Evolutionary conservation across 2,888 invertebrate species (phyloP), one percentile per base, ranked within the genome.

Genomic region (Caenorhabditis sp.): DNA sequence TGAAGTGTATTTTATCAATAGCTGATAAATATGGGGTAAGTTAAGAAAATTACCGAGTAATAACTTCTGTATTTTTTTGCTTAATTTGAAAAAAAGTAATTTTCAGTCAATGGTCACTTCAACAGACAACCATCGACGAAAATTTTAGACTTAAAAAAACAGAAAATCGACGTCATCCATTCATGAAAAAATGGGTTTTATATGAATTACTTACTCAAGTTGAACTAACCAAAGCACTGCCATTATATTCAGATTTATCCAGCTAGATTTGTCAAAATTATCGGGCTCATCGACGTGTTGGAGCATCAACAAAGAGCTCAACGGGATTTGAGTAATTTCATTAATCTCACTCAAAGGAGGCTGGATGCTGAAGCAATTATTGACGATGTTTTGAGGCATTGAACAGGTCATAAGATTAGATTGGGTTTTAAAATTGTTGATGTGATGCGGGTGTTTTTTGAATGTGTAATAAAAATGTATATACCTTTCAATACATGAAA

Each of bases 271-370:
- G 66, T 59, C 4, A 49, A 63, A 1, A 53, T 71, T n/a, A 17
- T 71, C 21, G 66, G 59, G n/a, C 23, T 71, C 1, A 63, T 71
- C 17, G 70, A 71, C 27, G 53, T 71, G 4, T 25, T 71, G 50
- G 66, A 71, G n/a, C 25, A 59, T n/a, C 70, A 71, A 17, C 70
- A 71, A 26, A 71, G 63, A 36, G 70, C 62, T 57, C 70, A 43
- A 12, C 43, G 43, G 8, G 17, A 12, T 43, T 43, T 43, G 43
- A 17, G 43, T 14, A 3, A 2, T 3, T 17, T 43, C 14, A 43
- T 43, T 3, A 43, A 43, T 43, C 12, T 43, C 12, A 17, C 43
- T 25, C 38, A 64, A 20, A 64, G 58, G 12, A 54, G 27, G n/a
- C 26, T 36, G 36, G 14, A 52, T 14, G 38, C 23, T n/a, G 17